Base-by-base conservation (phyloP, 1,140 invertebrate genomes). In the Pomacea maculata region DNA sequence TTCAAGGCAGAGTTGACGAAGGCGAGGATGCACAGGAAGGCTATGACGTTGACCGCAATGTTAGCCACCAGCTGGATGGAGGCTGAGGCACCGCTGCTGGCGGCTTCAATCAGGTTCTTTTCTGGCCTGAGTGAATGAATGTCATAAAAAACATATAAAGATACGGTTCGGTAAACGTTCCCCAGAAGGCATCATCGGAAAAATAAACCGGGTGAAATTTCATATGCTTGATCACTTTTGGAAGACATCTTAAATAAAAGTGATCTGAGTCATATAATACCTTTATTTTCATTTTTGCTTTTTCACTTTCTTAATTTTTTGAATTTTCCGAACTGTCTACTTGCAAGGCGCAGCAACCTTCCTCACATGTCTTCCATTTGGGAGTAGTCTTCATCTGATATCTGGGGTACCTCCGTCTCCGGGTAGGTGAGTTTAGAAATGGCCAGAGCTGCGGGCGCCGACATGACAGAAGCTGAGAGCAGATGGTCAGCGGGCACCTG, bases 381-480 rank as follows among this genome's bases (percentile, higher is more conserved):
- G 5, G 71, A 29, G 72, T 86, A 86, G 65, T 87, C 86, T 21
- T 87, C 72, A 0, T 54, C 67, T 1, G 79, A 71, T 5, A 83
- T 75, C 25, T 83, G 81, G 1, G 84, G 76, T 52, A 52, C 63
- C 75, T 89, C 84, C 55, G 87, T 87, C 78, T 99, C 98, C 0
- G 98, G 98, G 92, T 96, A 96, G 84, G 98, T 93, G 11, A 99
- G 91, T 91, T 99, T 99, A 2, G 96, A 94, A 81, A 94, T 95
- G 85, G 95, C 96, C 9, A 99, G 91, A 0, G 97, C 95, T 52
- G 96, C 96, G 0, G 98, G 97, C 1, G 97, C 97, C 0, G 97
- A 96, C 97, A 99, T 99, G 0, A 99, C 94, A 71, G 96, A 97
- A 0, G 98, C 97, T 0, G 96, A 96, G 73, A 99, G 94, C 29